These are phyloP conservation scores for Trachemys scripta DNA, from an alignment of 2,113 vertebrate genomes.

Conservation along the genomic window DNA sequence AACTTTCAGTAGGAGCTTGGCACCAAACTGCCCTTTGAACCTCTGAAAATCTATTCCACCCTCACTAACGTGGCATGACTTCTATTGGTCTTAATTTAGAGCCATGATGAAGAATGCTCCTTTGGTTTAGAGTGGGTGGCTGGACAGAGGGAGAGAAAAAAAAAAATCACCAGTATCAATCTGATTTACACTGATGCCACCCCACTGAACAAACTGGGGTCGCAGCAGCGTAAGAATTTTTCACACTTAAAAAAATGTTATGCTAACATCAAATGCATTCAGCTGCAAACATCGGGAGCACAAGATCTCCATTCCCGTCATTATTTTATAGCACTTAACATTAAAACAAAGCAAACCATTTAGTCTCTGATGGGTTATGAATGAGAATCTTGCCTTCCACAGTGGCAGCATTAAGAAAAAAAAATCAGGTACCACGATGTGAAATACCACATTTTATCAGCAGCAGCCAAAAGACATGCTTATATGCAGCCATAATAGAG, in stretches of 20 bases:
- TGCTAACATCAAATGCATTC: background rate
- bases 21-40: background rate
- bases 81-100: background rate
- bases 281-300: slow-evolving; percentile 6
- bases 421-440: background rate
- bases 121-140: background rate
- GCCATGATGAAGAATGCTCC: background rate
- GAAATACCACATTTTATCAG: background rate
- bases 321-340: background rate
- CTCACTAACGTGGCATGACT: background rate
- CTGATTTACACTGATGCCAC: background rate
- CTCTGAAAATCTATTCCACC: background rate
- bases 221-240: background rate
- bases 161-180: background rate
- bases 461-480: background rate
- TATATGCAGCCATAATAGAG: background rate
- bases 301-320: background rate
- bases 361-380: background rate
- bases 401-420: background rate
- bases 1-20: background rate
- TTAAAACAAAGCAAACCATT: background rate
- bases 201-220: background rate
- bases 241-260: background rate
- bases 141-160: background rate
- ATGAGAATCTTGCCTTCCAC: background rate